Conservation (phyloP, 2,888 invertebrate species). For the Lordiphosa andalusiaca region DNA sequence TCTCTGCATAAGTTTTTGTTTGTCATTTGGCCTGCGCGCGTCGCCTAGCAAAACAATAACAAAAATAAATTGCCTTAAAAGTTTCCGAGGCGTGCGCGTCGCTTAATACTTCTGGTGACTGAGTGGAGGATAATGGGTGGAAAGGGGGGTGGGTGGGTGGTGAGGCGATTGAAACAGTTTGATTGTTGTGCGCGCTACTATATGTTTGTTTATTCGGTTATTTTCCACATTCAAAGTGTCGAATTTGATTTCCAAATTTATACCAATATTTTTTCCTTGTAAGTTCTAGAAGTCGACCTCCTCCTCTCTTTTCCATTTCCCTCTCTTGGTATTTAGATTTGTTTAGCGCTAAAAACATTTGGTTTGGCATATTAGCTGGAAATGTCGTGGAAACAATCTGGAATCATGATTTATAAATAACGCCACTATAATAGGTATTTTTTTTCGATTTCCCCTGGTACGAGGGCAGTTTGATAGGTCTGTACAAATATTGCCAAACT, state of each 20-base stretch:
- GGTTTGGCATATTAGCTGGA: too few species aligned
- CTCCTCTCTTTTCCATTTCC: too few species aligned
- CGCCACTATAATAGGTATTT: too few species aligned
- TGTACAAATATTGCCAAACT: too few species aligned
- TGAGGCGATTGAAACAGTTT: background rate
- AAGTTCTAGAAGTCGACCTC: too few species aligned
- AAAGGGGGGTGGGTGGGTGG: background rate
- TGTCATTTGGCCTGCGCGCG: conserved; percentile 51
- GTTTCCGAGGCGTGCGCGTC: conserved; percentile 41
- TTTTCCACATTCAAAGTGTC: conserved; percentile 39
- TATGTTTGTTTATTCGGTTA: conserved; percentile 26
- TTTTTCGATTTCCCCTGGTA: too few species aligned
- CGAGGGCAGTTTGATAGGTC: too few species aligned
- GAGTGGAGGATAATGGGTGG: background rate
- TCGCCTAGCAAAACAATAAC: conserved; percentile 61
- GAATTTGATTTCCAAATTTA: background rate
- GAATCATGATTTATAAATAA: too few species aligned
- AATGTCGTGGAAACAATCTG: too few species aligned
- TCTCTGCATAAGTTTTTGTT: conserved; percentile 24
- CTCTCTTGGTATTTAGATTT: too few species aligned
- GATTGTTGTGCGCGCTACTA: conserved; percentile 33
- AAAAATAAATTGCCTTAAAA: conserved; percentile 42
- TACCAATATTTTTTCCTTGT: background rate
- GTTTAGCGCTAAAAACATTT: too few species aligned
- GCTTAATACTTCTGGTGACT: conserved; percentile 18